Conservation (phyloP, 2,113 vertebrate species). For the Neolamprologus modestus region DNA sequence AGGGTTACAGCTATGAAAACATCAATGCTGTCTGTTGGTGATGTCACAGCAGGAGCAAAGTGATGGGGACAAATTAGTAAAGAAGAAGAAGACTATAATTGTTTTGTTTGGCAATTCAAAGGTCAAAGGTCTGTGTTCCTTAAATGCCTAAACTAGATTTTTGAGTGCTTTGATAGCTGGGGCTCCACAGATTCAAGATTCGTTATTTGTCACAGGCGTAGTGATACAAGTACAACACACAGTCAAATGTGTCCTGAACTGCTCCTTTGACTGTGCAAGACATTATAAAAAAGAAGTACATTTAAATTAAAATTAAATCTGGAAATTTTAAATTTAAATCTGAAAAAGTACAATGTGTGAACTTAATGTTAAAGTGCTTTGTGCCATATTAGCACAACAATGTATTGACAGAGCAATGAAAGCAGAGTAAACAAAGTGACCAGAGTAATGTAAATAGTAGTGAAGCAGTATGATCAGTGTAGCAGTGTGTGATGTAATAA, state of each 20-base stretch:
- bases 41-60: constrained; percentile 24
- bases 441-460: neutral
- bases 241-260: neutral
- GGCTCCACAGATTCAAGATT: neutral
- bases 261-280: neutral
- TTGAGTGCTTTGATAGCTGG: neutral
- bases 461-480: neutral
- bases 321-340: neutral
- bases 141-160: neutral
- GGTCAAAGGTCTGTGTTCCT: neutral
- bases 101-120: neutral
- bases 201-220: neutral
- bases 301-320: neutral
- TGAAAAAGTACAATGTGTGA: neutral
- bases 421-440: neutral
- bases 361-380: neutral
- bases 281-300: neutral
- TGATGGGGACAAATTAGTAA: neutral
- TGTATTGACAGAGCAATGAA: neutral
- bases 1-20: constrained; percentile 26
- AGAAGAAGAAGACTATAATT: neutral
- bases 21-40: constrained; percentile 1
- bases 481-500: neutral
- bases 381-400: neutral
- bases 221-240: neutral